phyloP scores from a whole-genome alignment of 1,140 invertebrate species.

The Liolophura sinensis region DNA sequence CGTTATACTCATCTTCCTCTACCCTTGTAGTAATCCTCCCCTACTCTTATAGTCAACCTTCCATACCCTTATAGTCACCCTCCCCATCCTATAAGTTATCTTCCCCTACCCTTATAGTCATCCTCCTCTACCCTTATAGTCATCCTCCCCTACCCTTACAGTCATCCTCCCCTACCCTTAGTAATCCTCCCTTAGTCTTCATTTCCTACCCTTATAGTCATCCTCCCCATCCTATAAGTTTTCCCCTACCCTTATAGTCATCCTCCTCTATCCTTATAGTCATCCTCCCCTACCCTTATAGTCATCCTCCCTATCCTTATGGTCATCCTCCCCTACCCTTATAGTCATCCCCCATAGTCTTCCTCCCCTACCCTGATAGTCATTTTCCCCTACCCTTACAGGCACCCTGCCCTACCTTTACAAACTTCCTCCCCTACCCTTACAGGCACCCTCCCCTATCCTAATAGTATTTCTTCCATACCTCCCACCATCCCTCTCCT shows the following conservation, averaged over 20 bases:
- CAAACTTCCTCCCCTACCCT: not conserved
- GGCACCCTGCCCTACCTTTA: not conserved
- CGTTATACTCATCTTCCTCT: not conserved
- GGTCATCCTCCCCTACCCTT: not conserved
- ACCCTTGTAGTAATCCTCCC: not conserved
- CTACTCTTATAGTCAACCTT: not conserved
- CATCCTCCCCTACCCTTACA: not conserved
- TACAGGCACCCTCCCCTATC: not conserved
- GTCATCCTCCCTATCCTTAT: not conserved
- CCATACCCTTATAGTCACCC: not conserved
- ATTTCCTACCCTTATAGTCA: not conserved
- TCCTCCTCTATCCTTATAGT: slow-evolving; percentile 11
- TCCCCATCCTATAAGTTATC: not conserved
- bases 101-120: not conserved
- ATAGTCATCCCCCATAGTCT: not conserved
- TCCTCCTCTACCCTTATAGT: not conserved
- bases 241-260: slow-evolving; percentile 13
- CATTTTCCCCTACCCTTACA: not conserved
- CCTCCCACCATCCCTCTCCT: not conserved
- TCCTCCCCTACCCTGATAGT: not conserved
- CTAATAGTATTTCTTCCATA: not conserved
- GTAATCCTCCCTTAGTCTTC: not conserved
- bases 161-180: not conserved
- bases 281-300: not conserved
- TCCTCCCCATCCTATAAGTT: slow-evolving; percentile 8